phyloP scores from a whole-genome alignment of 2,888 invertebrate genomes.

The Bedellia somnulentella region DNA sequence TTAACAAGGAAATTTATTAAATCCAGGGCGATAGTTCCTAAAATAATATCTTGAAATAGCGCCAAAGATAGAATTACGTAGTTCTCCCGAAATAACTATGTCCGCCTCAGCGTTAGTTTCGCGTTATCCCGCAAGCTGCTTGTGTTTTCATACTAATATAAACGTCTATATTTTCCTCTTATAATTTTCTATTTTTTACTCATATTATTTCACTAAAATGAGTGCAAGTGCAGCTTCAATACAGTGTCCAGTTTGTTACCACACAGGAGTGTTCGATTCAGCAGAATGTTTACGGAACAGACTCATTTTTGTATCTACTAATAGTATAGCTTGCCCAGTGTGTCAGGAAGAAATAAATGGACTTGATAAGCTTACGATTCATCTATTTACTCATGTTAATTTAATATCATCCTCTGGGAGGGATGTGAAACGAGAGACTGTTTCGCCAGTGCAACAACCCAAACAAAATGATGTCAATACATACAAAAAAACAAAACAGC shows the following conservation, averaged over 20 bases:
- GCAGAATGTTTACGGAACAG: conserved; percentile 71
- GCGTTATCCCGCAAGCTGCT: conserved; percentile 19
- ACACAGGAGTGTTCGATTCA: conserved; percentile 69
- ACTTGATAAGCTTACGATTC: conserved; percentile 81
- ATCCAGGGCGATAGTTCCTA: no score
- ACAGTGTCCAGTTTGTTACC: conserved; percentile 76
- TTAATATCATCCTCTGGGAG: no score
- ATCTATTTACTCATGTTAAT: conserved; percentile 73
- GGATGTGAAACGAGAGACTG: no score
- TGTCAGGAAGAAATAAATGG: conserved; percentile 75
- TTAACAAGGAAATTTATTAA: no score
- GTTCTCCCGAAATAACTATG: conserved; percentile 47
- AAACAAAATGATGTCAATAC: conserved; percentile 9
- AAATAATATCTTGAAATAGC: conserved; percentile 31
- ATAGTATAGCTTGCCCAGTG: conserved; percentile 74
- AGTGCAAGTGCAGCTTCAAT: conserved; percentile 60
- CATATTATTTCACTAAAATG: no score
- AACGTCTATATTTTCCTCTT: no score
- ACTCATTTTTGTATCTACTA: conserved; percentile 74
- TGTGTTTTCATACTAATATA: no score
- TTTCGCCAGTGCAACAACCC: not conserved
- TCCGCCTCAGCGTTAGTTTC: conserved; percentile 31
- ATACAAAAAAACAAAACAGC: conserved; percentile 17
- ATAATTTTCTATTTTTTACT: no score
- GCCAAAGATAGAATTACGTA: conserved; percentile 38